These are phyloP conservation scores for Pammene fasciana DNA, from an alignment of 2,888 invertebrate species.

Conservation along the genomic window DNA sequence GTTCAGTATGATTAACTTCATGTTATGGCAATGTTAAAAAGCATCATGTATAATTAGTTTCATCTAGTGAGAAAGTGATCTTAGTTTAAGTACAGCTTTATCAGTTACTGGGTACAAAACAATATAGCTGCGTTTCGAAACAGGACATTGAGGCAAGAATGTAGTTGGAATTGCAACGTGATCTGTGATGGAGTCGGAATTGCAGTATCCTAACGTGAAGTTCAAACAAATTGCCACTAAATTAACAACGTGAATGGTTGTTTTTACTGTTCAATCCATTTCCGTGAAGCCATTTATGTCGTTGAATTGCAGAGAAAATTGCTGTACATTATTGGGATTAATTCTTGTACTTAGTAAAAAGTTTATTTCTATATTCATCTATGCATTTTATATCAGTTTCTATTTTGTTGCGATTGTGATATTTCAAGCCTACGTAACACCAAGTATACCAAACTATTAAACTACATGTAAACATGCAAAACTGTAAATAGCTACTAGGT, in stretches of 20 bases:
- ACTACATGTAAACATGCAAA: too few relatives aligned
- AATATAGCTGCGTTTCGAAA: constrained; percentile 35
- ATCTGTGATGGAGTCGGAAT: constrained; percentile 17
- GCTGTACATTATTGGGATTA: neutral
- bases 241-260: neutral
- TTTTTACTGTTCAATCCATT: neutral
- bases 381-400: too few relatives aligned
- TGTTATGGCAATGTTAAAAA: neutral
- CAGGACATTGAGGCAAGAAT: constrained; percentile 35
- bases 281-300: neutral
- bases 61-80: neutral
- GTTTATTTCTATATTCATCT: too few relatives aligned
- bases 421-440: too few relatives aligned
- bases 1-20: too few relatives aligned
- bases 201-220: neutral
- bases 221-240: constrained; percentile 3
- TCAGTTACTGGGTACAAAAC: constrained; percentile 29
- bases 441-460: too few relatives aligned
- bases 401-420: too few relatives aligned
- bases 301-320: neutral
- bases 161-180: constrained; percentile 24
- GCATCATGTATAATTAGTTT: neutral
- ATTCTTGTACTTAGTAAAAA: neutral
- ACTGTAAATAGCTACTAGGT: too few relatives aligned
- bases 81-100: constrained; percentile 41